Evolutionary conservation across 2,113 vertebrate species (phyloP).

Genomic region (Blennius ocellaris): DNA sequence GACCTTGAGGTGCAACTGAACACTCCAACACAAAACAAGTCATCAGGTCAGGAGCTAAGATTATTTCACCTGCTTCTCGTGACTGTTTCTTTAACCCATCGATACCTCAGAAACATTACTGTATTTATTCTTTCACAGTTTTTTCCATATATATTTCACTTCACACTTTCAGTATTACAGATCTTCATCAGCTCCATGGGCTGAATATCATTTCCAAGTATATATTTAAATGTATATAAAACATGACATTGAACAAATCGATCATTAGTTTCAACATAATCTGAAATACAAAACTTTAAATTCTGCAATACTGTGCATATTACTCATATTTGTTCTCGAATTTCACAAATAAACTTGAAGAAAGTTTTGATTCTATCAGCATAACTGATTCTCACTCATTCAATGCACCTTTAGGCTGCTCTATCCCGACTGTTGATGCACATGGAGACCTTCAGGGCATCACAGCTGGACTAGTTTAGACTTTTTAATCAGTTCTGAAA

Average conservation of each 20-base stretch:
- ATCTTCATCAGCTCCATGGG: too few species aligned
- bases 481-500: slow-evolving; percentile 8
- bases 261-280: not conserved
- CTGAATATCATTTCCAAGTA: too few species aligned
- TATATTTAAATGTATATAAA: too few species aligned
- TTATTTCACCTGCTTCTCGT: too few species aligned
- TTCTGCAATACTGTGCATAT: not conserved
- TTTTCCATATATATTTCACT: too few species aligned
- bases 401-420: not conserved
- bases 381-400: not conserved
- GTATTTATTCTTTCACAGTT: too few species aligned
- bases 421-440: not conserved
- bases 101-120: too few species aligned
- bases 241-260: too few species aligned
- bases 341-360: not conserved
- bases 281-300: not conserved
- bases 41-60: not conserved
- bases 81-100: too few species aligned
- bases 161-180: too few species aligned
- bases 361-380: not conserved
- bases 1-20: not conserved
- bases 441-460: not conserved
- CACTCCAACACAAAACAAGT: not conserved
- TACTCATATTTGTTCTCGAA: not conserved
- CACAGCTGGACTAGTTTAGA: slow-evolving; percentile 10